A percentile compares a stretch with the other conserved stretches of the same genome.
phyloP scores from a whole-genome alignment of 2,888 invertebrate genomes.

The Drosophila helvetica region DNA sequence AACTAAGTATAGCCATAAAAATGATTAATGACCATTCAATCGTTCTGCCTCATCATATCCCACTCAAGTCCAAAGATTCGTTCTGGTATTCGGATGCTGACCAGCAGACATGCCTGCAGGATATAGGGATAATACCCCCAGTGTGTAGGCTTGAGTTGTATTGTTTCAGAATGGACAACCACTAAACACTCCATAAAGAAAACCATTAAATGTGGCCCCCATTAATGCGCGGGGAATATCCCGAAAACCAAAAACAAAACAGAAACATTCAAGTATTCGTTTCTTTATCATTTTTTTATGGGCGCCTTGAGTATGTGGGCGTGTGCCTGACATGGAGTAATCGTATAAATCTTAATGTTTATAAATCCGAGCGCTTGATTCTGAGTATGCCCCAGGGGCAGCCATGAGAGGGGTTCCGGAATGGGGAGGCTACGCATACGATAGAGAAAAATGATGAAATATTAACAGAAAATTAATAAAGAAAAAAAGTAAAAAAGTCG shows the following conservation, averaged over 20 bases:
- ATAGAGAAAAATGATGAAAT: not conserved
- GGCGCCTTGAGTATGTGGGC: conserved; percentile 69
- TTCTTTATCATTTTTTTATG: conserved; percentile 72
- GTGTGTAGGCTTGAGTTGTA: conserved; percentile 50
- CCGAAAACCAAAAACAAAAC: conserved; percentile 11
- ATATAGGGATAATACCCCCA: conserved; percentile 38
- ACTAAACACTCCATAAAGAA: conserved; percentile 82
- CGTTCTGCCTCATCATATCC: conserved; percentile 29
- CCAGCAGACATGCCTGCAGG: conserved; percentile 54
- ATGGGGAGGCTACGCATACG: not conserved
- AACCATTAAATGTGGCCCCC: conserved; percentile 63
- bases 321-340: conserved; percentile 59
- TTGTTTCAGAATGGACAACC: conserved; percentile 65
- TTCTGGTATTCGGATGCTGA: conserved; percentile 44
- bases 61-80: conserved; percentile 24
- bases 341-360: conserved; percentile 76
- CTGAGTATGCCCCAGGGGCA: conserved; percentile 53
- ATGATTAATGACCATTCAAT: conserved; percentile 76
- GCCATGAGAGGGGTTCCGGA: conserved; percentile 2
- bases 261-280: conserved; percentile 62
- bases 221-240: conserved; percentile 50
- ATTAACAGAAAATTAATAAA: not conserved
- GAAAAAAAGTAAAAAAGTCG: not conserved
- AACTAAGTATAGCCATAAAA: conserved; percentile 43
- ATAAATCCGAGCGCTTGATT: conserved; percentile 65